phyloP scores from a whole-genome alignment of 2,888 invertebrate genomes.

The Hipparchia sbordonii region DNA sequence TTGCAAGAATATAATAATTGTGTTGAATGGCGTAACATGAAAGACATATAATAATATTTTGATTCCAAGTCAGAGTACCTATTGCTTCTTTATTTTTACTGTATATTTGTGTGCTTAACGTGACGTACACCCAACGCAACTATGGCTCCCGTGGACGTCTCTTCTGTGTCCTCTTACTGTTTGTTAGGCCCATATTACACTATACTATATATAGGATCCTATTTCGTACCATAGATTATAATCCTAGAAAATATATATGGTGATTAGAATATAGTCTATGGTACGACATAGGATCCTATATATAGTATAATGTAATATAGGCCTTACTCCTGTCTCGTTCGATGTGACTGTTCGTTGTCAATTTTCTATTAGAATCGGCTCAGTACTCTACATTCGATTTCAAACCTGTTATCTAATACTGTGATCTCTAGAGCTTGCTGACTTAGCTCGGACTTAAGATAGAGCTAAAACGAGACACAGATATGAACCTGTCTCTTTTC shows the following conservation, averaged over 20 bases:
- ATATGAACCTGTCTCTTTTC: too few relatives aligned
- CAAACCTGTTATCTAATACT: background rate
- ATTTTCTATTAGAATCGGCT: conserved; percentile 9
- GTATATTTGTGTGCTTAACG: conserved; percentile 51
- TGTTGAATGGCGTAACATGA: too few relatives aligned
- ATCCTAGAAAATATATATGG: too few relatives aligned
- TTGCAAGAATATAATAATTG: too few relatives aligned
- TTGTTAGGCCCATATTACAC: background rate
- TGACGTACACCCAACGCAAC: conserved; percentile 48
- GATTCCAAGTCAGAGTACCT: conserved; percentile 42
- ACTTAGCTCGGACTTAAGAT: too few relatives aligned
- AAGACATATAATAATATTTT: conserved; percentile 10
- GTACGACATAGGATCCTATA: too few relatives aligned
- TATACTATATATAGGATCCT: too few relatives aligned
- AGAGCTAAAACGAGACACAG: too few relatives aligned
- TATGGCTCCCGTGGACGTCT: conserved; percentile 28
- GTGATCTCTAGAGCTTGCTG: too few relatives aligned
- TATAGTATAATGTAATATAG: too few relatives aligned
- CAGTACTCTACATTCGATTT: background rate
- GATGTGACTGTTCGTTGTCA: conserved; percentile 14
- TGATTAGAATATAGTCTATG: too few relatives aligned
- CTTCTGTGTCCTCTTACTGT: conserved; percentile 20
- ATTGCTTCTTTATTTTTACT: conserved; percentile 48
- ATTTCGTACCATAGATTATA: too few relatives aligned
- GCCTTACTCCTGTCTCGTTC: background rate